These are phyloP conservation scores for Philhelius pedissequus DNA, from an alignment of 2,888 invertebrate species.

Conservation along the genomic window DNA sequence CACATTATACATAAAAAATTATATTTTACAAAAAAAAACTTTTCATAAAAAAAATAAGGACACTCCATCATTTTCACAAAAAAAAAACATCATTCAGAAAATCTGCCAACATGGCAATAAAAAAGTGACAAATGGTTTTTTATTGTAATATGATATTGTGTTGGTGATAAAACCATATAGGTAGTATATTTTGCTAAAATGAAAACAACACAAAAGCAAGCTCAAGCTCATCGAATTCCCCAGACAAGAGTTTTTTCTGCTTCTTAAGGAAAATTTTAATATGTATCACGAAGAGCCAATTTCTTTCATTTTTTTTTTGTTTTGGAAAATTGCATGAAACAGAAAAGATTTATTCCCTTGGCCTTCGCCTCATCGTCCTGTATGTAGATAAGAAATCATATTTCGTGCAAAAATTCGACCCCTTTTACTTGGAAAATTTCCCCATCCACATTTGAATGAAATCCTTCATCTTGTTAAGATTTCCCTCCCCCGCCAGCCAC, in stretches of 20 bases:
- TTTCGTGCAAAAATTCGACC: slow-evolving; percentile 24
- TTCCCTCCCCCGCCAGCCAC: slow-evolving; percentile 33
- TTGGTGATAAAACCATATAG: background rate
- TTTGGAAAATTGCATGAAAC: slow-evolving; percentile 33
- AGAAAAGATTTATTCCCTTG: slow-evolving; percentile 46
- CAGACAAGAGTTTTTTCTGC: background rate
- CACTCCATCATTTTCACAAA: background rate
- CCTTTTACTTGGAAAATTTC: slow-evolving; percentile 38
- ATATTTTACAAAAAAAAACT: no score
- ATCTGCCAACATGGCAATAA: slow-evolving; percentile 30
- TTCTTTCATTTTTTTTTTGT: background rate
- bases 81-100: slow-evolving; percentile 15
- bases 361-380: background rate
- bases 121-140: slow-evolving; percentile 24
- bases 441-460: background rate
- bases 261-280: background rate
- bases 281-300: background rate
- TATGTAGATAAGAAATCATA: slow-evolving; percentile 48
- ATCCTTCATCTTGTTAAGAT: slow-evolving; percentile 32
- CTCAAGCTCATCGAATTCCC: slow-evolving; percentile 20
- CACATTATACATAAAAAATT: background rate
- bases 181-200: background rate
- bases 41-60: background rate
- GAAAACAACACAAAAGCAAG: background rate
- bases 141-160: background rate